Evolutionary conservation across 2,797 vertebrate genomes (phyloP).

Genomic region (Cetoscarus ocellatus): DNA sequence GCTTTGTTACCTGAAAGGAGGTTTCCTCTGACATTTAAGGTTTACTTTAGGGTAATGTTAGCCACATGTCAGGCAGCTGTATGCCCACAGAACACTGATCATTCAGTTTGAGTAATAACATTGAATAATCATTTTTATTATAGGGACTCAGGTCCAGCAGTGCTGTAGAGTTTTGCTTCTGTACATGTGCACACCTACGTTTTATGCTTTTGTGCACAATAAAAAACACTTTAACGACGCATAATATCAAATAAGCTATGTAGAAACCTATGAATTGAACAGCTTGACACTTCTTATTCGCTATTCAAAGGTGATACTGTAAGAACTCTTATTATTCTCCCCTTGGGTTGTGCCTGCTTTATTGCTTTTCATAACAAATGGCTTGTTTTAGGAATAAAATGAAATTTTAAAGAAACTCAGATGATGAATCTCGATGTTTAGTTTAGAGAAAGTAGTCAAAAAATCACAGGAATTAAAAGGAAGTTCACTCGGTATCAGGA

Average conservation of each 20-base stretch:
- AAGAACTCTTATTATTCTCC: background rate
- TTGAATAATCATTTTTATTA: no score
- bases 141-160: no score
- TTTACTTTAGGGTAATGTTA: background rate
- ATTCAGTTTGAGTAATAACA: no score
- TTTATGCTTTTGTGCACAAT: no score
- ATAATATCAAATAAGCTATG: no score
- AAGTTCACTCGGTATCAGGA: no score
- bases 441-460: background rate
- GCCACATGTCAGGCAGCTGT: background rate
- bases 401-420: background rate
- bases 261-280: no score
- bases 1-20: background rate
- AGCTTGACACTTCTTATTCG: no score
- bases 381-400: background rate
- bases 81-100: no score
- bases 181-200: no score
- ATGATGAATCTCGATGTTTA: background rate
- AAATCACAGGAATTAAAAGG: background rate
- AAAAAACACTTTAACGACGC: no score
- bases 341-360: background rate
- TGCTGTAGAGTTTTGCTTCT: no score
- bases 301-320: background rate
- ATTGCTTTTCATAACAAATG: background rate
- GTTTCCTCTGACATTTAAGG: background rate